Conservation (phyloP, 2,888 invertebrate genomes). For the Plebejus melissa region DNA sequence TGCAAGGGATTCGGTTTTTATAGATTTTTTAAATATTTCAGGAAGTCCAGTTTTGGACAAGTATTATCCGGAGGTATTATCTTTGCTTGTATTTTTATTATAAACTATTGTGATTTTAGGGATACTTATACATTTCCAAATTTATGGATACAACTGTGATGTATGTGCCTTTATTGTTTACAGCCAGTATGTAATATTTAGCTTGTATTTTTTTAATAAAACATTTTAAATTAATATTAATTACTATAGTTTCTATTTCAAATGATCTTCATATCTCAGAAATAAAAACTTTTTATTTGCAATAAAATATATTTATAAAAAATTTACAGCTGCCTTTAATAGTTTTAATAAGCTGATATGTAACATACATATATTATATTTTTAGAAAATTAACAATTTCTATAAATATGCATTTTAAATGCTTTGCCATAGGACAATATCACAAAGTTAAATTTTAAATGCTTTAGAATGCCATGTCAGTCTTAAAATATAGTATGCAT, state of each 20-base stretch:
- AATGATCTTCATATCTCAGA: background rate
- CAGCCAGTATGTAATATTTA: constrained; percentile 53
- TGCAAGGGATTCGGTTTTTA: background rate
- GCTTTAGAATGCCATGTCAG: constrained; percentile 27
- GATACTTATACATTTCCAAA: constrained; percentile 27
- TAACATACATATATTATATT: background rate
- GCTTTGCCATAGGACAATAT: constrained; percentile 25
- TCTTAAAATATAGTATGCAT: constrained; percentile 22
- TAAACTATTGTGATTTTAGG: constrained; percentile 24
- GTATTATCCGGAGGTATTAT: constrained; percentile 24
- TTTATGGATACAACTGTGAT: constrained; percentile 50
- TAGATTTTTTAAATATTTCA: background rate
- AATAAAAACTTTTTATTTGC: background rate
- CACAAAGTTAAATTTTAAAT: constrained; percentile 28
- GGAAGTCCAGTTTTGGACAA: constrained; percentile 10
- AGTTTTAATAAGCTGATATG: constrained; percentile 9
- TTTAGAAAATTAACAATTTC: constrained; percentile 2
- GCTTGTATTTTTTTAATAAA: constrained; percentile 35
- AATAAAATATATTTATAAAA: constrained; percentile 8
- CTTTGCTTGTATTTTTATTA: background rate
- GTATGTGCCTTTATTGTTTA: constrained; percentile 54
- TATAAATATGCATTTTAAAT: constrained; percentile 29
- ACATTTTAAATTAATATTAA: constrained; percentile 5
- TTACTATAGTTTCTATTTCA: background rate
- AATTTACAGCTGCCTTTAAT: constrained; percentile 19